Conservation (phyloP, 1,140 invertebrate genomes). For the Papilio polytes region DNA sequence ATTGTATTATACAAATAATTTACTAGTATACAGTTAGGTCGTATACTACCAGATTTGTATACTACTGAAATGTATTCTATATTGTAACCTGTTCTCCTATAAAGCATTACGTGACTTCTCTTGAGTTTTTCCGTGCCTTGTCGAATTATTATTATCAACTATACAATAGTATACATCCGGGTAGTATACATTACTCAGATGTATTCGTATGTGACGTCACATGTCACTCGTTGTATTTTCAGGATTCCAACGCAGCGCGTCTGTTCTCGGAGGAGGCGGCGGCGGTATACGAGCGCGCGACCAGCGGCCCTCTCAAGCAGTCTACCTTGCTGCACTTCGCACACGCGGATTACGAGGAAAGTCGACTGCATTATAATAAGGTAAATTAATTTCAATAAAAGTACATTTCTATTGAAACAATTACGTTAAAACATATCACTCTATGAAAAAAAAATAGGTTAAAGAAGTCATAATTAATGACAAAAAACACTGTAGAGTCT, state of each 20-base stretch:
- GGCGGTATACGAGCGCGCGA: conserved; percentile 96
- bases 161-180: not conserved
- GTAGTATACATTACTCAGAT: not conserved
- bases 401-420: not conserved
- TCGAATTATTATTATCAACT: not conserved
- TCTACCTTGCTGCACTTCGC: conserved; percentile 98
- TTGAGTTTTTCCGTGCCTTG: too few relatives aligned
- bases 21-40: not conserved
- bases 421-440: not conserved
- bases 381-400: conserved; percentile 42
- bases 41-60: not conserved
- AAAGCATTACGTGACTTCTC: not conserved
- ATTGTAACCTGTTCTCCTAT: not conserved
- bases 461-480: too few relatives aligned
- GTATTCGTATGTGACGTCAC: not conserved
- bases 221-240: not conserved
- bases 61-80: not conserved
- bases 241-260: conserved; percentile 96
- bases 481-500: too few relatives aligned
- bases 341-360: conserved; percentile 99
- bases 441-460: too few relatives aligned
- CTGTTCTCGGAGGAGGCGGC: conserved; percentile 97
- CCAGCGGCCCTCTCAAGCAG: conserved; percentile 93
- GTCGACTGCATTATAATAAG: conserved; percentile 97
- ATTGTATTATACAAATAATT: not conserved